Evolutionary conservation across 1,140 invertebrate genomes (phyloP), one percentile per base, ranked within the genome.

Genomic region (Drosophila suzukii): DNA sequence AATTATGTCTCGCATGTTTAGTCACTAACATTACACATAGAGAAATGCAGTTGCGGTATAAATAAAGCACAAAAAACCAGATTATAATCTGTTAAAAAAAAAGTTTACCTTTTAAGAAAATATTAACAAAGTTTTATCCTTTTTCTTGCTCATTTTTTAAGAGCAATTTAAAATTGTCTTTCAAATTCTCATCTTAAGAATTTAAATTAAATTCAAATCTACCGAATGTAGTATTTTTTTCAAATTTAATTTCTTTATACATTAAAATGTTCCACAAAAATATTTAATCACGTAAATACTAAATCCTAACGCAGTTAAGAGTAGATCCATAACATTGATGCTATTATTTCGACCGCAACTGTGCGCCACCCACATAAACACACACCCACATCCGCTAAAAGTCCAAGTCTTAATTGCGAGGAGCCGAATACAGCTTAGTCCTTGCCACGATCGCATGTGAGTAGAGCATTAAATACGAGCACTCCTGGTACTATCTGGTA

Each of bases 351-450:
- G 46, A 63, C 47, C 59, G 58, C 63, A 62, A 67, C 34, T 27
- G 11, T 24, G 38, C 20, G 17, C 17, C 27, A 41, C 32, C 57
- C 34, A 54, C 55, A 54, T 27, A 12, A 20, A 46, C 17, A 51
- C 57, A 63, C 44, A 59, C 53, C 32, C 57, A 44, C 61, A 57
- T 50, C 20, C 57, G 57, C 17, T 50, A 51, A 50, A 24, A 56
- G 11, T 51, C 67, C 20, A 57, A 71, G 30, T 70, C 49, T 46
- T 58, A 50, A 78, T 38, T 38, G 43, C 43, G 43, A 75, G 68
- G 76, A 68, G 85, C 75, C 73, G 84, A 89, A 91, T 91, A 92
- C 91, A 91, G 91, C 81, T 92, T 90, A 92, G 88, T 92, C 91
- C 91, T 91, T 91, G 91, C 86, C 88, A 84, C 76, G 79, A 51